These are phyloP conservation scores for Heteractis magnifica DNA, from an alignment of 92 coral and sea anemone genomes.

Conservation along the genomic window DNA sequence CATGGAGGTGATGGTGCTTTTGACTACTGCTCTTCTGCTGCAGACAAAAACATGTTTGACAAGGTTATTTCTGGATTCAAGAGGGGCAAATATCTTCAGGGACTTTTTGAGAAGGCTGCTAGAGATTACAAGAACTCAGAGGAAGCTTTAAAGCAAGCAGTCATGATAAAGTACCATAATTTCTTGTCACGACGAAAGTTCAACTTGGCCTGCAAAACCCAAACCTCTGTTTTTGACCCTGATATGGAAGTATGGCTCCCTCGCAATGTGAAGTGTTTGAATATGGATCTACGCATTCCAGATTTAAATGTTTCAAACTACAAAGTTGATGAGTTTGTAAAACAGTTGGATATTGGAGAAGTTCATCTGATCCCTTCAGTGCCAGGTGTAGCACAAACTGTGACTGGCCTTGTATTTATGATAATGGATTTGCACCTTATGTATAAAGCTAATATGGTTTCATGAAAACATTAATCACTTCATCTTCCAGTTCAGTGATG, in stretches of 20 bases:
- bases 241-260: slow-evolving; percentile 51
- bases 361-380: too few relatives aligned
- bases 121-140: slow-evolving; percentile 35
- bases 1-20: slow-evolving; percentile 52
- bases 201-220: slow-evolving; percentile 43
- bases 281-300: slow-evolving; percentile 10
- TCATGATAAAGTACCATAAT: slow-evolving; percentile 41
- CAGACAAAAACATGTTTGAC: slow-evolving; percentile 24
- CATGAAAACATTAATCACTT: too few relatives aligned
- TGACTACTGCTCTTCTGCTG: too few relatives aligned
- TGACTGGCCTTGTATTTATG: too few relatives aligned
- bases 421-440: too few relatives aligned
- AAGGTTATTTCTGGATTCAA: slow-evolving; percentile 36
- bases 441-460: too few relatives aligned
- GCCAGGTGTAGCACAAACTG: too few relatives aligned
- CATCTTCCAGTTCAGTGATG: slow-evolving; percentile 49
- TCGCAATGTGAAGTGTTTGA: slow-evolving; percentile 43
- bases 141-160: slow-evolving; percentile 48
- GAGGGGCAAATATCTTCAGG: slow-evolving; percentile 45
- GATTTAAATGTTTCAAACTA: too few relatives aligned
- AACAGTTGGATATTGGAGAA: too few relatives aligned
- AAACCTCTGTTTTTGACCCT: slow-evolving; percentile 49
- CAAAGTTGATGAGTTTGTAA: too few relatives aligned
- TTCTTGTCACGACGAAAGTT: slow-evolving; percentile 39
- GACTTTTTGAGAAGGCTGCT: slow-evolving; percentile 35